Evolutionary conservation across 2,888 invertebrate species (phyloP), one percentile per base, ranked within the genome.

Genomic region (Cybosia mesomella): DNA sequence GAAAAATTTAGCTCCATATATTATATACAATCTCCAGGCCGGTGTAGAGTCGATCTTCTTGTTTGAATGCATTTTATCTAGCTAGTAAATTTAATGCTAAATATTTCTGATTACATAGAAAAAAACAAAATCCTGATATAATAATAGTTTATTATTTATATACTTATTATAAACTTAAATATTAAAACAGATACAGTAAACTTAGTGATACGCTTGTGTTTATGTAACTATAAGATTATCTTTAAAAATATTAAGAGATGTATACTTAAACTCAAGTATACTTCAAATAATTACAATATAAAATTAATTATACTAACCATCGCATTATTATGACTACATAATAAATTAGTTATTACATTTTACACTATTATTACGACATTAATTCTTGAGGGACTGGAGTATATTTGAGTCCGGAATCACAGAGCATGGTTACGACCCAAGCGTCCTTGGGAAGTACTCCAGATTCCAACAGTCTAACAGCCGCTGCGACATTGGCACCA

Each of bases 401-500:
- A 75, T 95, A 95, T 73, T 95, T 95, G 22, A 95, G 82, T 0
- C 94, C 94, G 0, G 87, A 86, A 71, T 95, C 94, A 62, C 90
- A 91, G 2, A 95, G 89, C 5, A 87, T 53, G 9, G 94, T 94
- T 3, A 94, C 93, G 1, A 94, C 90, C 91, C 94, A 94, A 2
- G 95, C 87, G 73, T 93, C 91, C 43, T 87, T 76, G 0, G 93
- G 91, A 24, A 95, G 71, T 66, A 79, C 76, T 0, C 95, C 94
- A 1, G 94, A 93, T 58, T 91, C 79, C 69, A 95, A 73, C 53
- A 95, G 83, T 64, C 91, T 89, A 7, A 93, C 91, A 0, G 94
- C 94, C 0, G 93, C 95, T 8, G 94, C 94, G 10, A 94, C 90
- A 68, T 94, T 94, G 1, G 94, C 94, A 0, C 90, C 95, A 66